phyloP scores from a whole-genome alignment of 2,888 invertebrate genomes.

The Emmelina monodactyla region DNA sequence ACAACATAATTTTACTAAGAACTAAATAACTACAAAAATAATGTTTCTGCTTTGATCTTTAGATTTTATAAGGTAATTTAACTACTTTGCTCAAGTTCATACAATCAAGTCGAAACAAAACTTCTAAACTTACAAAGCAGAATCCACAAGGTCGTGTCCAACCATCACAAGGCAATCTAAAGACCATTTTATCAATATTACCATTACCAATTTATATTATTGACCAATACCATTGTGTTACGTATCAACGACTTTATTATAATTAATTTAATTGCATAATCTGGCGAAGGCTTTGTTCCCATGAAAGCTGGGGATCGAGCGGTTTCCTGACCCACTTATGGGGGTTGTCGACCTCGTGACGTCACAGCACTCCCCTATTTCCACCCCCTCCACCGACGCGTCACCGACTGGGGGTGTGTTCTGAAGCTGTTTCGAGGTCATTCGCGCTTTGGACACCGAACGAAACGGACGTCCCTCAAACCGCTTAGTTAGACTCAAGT shows the following conservation, averaged over 20 bases:
- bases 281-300: background rate
- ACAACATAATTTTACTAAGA: no score
- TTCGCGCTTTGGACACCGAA: conserved; percentile 33
- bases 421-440: conserved; percentile 47
- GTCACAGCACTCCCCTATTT: conserved; percentile 38
- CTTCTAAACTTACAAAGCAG: no score
- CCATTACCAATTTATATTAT: no score
- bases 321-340: conserved; percentile 50
- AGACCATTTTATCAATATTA: no score
- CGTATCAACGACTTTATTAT: background rate
- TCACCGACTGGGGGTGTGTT: conserved; percentile 48
- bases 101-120: no score
- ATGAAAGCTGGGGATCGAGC: conserved; percentile 30
- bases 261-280: background rate
- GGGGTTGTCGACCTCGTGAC: conserved; percentile 58
- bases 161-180: no score
- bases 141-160: no score
- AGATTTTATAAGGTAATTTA: no score
- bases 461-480: conserved; percentile 30
- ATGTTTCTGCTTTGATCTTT: no score
- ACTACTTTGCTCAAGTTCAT: no score
- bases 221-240: no score
- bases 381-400: conserved; percentile 22
- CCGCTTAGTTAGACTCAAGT: background rate
- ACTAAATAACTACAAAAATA: no score